phyloP scores from a whole-genome alignment of 1,140 invertebrate genomes.

The Drosophila aff. region DNA sequence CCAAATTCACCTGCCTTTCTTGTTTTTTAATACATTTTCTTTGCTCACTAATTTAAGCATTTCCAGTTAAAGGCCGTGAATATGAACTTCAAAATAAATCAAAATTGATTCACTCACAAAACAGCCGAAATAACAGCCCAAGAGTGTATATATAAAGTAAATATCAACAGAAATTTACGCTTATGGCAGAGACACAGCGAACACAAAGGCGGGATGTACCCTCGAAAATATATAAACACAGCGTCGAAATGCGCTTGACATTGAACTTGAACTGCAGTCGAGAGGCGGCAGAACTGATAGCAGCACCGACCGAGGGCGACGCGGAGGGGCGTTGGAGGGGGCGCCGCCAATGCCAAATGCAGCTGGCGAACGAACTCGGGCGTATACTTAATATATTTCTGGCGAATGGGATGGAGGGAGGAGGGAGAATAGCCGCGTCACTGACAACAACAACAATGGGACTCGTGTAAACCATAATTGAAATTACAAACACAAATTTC shows the following conservation, averaged over 20 bases:
- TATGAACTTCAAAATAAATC: constrained; percentile 29
- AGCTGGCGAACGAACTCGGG: constrained; percentile 44
- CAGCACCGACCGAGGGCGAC: not conserved
- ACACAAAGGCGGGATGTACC: constrained; percentile 45
- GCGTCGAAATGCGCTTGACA: constrained; percentile 79
- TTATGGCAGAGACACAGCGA: constrained; percentile 38
- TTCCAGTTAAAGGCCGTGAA: constrained; percentile 8
- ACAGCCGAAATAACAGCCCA: constrained; percentile 11
- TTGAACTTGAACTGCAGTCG: constrained; percentile 83
- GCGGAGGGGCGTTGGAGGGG: not conserved
- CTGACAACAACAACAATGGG: constrained; percentile 15
- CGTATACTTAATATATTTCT: constrained; percentile 45
- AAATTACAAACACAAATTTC: constrained; percentile 47
- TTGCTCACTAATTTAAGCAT: not conserved
- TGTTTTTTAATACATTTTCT: not conserved
- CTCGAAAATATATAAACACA: constrained; percentile 48
- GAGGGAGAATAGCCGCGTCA: constrained; percentile 12
- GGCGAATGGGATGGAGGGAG: not conserved
- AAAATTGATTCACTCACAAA: constrained; percentile 19
- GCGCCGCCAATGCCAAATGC: constrained; percentile 30
- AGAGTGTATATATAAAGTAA: constrained; percentile 47
- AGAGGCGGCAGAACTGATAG: constrained; percentile 39
- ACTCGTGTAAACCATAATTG: constrained; percentile 50
- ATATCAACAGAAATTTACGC: constrained; percentile 61
- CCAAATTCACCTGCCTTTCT: no score